Percentiles rank a stretch among this genome's conserved stretches.
Conservation (phyloP, 2,888 invertebrate genomes). For the Agriopis leucophaearia region DNA sequence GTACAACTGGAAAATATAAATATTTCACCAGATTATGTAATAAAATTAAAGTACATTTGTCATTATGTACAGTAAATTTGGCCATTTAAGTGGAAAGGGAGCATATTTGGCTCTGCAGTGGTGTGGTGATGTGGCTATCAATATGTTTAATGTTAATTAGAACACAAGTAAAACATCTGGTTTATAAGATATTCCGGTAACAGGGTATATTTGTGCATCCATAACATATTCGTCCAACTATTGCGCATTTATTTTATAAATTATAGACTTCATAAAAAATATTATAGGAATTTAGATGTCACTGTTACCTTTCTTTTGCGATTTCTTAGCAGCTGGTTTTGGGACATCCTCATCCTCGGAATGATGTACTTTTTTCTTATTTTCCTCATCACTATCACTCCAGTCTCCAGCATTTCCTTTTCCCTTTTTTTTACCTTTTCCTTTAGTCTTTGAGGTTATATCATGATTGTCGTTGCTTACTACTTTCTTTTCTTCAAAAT, state of each 20-base stretch:
- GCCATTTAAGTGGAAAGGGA: not conserved
- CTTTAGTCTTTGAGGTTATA: constrained; percentile 85
- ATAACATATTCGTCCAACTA: not conserved
- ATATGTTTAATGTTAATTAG: not conserved
- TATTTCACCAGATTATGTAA: not conserved
- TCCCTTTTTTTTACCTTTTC: constrained; percentile 80
- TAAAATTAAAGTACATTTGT: not conserved
- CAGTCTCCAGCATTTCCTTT: constrained; percentile 78
- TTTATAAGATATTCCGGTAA: not conserved
- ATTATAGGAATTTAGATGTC: not conserved
- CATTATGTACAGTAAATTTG: not conserved
- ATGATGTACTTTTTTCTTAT: constrained; percentile 59
- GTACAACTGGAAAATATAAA: not conserved
- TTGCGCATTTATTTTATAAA: not conserved
- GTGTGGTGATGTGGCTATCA: constrained; percentile 8
- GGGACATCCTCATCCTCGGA: constrained; percentile 77
- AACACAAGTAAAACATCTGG: not conserved
- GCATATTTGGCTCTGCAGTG: not conserved
- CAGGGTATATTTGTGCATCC: not conserved
- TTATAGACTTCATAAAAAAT: not conserved
- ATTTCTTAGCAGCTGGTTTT: constrained; percentile 77
- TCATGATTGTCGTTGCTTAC: constrained; percentile 65
- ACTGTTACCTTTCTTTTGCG: constrained; percentile 83
- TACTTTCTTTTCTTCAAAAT: constrained; percentile 76
- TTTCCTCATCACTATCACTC: constrained; percentile 76